Base-by-base conservation (phyloP, 2,888 invertebrate genomes). In the Thumatha senex region DNA sequence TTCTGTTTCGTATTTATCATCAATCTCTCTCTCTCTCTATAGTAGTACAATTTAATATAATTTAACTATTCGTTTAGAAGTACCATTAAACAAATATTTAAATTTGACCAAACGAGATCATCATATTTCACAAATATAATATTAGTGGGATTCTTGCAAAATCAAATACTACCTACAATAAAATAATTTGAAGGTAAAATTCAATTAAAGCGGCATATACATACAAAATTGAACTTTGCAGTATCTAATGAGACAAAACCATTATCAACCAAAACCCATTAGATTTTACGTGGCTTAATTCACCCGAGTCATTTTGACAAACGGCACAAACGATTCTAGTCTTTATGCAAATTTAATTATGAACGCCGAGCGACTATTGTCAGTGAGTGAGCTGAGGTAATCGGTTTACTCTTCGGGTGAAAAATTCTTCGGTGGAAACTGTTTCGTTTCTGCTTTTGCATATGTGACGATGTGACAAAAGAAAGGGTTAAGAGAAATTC, bases 261-360 rank as follows among this genome's bases (percentile, higher is more conserved):
- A 81, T 82, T 83, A 85, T 79, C 78, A 80, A 74, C 74, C 74
- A 74, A 66, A 76, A 72, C 76, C 82, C 86, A 86, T 88, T 86
- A 84, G 77, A 82, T 82, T 85, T 82, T 78, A 83, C 76, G 78
- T 71, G 61, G 72, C 69, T 74, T 76, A 80, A 82, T 81, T 77
- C 72, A 72, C 63, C 65, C 67, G 67, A 76, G 70, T 73, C 63
- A 67, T 63, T 63, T 56, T 57, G 29, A 49, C 61, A 66, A 58
- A 72, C 60, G 62, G 53, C 57, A 71, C 64, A 71, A 74, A 72
- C 80, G 67, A 82, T 78, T 82, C 72, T 82, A 63, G 76, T 67
- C 84, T 78, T 74, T 84, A 77, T 77, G 72, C 65, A 61, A 74
- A 77, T 75, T 72, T 72, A 74, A 74, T 82, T 81, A 81, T 72